Base-by-base conservation (phyloP, 2,888 invertebrate genomes). In the Ditula angustiorana region DNA sequence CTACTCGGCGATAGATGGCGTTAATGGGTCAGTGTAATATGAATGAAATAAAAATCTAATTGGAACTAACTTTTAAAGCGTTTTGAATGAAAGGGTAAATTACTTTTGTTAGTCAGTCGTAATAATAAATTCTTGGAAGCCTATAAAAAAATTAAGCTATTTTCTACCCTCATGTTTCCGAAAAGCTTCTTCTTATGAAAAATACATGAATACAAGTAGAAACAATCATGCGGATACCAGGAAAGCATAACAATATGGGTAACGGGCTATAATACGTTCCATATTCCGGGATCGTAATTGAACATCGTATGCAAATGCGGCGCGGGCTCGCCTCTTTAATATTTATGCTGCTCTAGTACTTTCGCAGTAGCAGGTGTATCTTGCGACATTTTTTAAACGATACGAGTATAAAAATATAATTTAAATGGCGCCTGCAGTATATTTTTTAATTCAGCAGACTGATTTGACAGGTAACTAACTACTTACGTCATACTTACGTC, bases 231-330 rank as follows among this genome's bases (percentile, higher is more conserved):
- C 67, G 67, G 68, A 75, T 82, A 73, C 71, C 72, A 79, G 80
- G 79, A 79, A 80, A 83, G 76, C 81, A 82, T 85, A 85, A 85
- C 82, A 83, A 80, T 83, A 80, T 80, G 82, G 74, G 67, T 59
- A 72, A 69, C 71, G 73, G 70, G 69, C 78, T 77, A 80, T 80
- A 79, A 82, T 82, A 81, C 84, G 85, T 87, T 85, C 81, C 83
- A 83, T 87, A 88, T 87, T 87, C 88, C 81, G 77, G 80, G 80
- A 77, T 79, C 81, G 86, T 90, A 90, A 90, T 90, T 88, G 88
- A 89, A 88, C 88, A 87, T 83, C 83, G 83, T 85, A 89, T 88
- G 89, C 83, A 88, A 88, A 89, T 85, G 83, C 72, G 80, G 78
- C 82, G 79, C 82, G 82, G 82, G 86, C 79, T 77, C 78, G 81